Evolutionary conservation across 2,797 vertebrate species (phyloP).

Genomic region (Ambastaia sidthimunki): DNA sequence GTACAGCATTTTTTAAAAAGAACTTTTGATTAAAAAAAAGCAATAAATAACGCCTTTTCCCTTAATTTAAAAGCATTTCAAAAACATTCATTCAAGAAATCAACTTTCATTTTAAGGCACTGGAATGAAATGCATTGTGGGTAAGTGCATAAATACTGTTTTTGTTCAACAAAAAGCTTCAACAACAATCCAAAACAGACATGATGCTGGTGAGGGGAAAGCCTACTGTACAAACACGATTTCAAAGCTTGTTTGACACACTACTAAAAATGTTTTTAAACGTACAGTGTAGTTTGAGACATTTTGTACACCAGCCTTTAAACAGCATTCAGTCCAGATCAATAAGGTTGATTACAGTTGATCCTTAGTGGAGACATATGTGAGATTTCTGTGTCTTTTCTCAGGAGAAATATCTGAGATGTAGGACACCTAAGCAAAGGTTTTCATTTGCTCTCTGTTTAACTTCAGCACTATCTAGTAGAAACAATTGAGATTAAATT

Average conservation of each 20-base stretch:
- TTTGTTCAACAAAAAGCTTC: not conserved
- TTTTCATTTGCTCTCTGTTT: too few species aligned
- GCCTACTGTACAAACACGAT: not conserved
- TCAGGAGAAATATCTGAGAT: too few species aligned
- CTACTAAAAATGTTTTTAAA: not conserved
- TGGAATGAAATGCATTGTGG: not conserved
- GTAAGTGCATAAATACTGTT: not conserved
- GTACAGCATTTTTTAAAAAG: not conserved
- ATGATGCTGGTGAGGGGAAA: not conserved
- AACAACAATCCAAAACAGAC: not conserved
- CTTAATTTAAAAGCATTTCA: not conserved
- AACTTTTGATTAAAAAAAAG: not conserved
- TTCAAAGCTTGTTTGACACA: too few species aligned
- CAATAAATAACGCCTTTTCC: not conserved
- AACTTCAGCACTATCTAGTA: too few species aligned
- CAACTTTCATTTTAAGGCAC: not conserved
- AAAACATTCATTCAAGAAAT: not conserved
- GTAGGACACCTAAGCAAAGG: too few species aligned
- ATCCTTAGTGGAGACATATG: too few species aligned
- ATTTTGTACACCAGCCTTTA: too few species aligned
- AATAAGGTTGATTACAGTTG: too few species aligned
- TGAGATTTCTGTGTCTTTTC: too few species aligned
- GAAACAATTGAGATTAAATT: too few species aligned
- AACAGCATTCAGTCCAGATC: too few species aligned
- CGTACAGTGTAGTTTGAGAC: not conserved